Conservation (phyloP, 92 coral and sea anemone genomes). For the Epizoanthus scotinus region DNA sequence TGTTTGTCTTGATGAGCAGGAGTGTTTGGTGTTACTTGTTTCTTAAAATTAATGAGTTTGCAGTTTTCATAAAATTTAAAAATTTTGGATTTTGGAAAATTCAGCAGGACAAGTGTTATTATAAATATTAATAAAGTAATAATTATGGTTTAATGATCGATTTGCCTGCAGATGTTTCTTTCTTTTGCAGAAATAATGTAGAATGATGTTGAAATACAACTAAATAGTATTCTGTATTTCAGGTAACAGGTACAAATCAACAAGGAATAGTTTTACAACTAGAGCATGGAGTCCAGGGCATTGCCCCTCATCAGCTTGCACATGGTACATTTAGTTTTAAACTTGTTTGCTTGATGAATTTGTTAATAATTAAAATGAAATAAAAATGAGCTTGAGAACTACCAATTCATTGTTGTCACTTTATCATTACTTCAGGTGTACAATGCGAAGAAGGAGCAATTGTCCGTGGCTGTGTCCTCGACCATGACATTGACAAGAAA, state of each 20-base stretch:
- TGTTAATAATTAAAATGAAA: too few species aligned
- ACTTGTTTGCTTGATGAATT: too few species aligned
- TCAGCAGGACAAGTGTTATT: too few species aligned
- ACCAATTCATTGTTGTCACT: too few species aligned
- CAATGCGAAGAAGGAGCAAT: constrained; percentile 72
- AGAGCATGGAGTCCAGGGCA: constrained; percentile 73
- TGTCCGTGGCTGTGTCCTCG: constrained; percentile 78
- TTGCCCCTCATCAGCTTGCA: constrained; percentile 82
- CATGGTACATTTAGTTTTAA: constrained; percentile 53
- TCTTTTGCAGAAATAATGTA: background rate
- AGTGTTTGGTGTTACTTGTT: too few species aligned
- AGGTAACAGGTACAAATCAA: constrained; percentile 71
- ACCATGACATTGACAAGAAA: constrained; percentile 66
- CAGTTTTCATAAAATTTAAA: too few species aligned
- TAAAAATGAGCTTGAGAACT: background rate
- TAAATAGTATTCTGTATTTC: constrained; percentile 3
- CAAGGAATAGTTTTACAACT: constrained; percentile 80
- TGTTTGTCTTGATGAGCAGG: too few species aligned
- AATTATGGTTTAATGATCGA: too few species aligned
- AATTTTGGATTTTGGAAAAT: too few species aligned
- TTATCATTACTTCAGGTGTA: constrained; percentile 54
- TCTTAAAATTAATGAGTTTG: too few species aligned
- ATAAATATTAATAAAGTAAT: too few species aligned
- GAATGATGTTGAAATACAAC: background rate
- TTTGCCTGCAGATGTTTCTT: too few species aligned